These are phyloP conservation scores for Callocephalon fimbriatum DNA, from an alignment of 2,113 vertebrate species.

Conservation along the genomic window DNA sequence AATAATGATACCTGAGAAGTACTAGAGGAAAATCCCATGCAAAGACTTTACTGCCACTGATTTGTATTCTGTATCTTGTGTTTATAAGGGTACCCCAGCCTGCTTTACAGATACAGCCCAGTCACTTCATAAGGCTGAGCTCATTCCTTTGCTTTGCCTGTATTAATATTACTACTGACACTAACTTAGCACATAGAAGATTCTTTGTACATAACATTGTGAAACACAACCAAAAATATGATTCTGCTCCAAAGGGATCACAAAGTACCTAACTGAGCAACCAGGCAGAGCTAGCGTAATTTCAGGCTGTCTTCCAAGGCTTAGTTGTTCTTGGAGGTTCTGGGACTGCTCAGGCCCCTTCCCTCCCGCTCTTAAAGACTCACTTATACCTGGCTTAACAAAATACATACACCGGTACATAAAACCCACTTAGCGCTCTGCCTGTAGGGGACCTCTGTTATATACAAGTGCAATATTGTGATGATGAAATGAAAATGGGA, in stretches of 20 bases:
- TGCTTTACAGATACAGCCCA: background rate
- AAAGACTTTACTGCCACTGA: background rate
- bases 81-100: background rate
- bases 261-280: background rate
- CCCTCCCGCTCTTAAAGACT: accelerated
- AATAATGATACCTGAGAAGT: background rate
- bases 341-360: background rate
- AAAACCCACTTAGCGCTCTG: background rate
- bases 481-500: background rate
- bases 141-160: background rate
- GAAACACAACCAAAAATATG: background rate
- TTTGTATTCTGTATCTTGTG: background rate
- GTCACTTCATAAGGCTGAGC: background rate
- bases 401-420: background rate
- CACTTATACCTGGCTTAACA: background rate
- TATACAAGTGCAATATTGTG: background rate
- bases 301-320: background rate
- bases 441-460: background rate
- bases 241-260: background rate
- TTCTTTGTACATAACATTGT: background rate
- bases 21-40: background rate
- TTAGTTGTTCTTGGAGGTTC: background rate
- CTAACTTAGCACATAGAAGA: background rate
- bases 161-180: background rate
- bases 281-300: background rate